Conservation (phyloP, 1,140 invertebrate species). For the Eulimnadia texana region DNA sequence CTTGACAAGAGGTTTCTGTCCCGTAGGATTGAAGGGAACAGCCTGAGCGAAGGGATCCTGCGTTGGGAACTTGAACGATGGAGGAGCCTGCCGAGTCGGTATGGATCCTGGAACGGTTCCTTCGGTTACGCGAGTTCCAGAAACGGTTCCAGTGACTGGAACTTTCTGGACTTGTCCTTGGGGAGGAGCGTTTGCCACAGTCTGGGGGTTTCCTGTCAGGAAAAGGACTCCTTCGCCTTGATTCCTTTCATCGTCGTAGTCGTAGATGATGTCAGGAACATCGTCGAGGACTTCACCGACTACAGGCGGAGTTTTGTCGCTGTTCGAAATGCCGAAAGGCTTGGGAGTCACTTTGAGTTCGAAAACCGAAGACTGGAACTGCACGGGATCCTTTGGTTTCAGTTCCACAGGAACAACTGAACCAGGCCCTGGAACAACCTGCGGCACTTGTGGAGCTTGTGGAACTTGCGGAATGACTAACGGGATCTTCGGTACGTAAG, state of each 20-base stretch:
- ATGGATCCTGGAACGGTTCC: background rate
- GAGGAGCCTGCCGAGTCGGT: background rate
- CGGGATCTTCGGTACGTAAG: background rate
- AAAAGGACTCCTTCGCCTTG: slow-evolving; percentile 15
- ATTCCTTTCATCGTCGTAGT: slow-evolving; percentile 15
- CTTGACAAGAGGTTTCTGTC: background rate
- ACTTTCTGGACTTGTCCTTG: background rate
- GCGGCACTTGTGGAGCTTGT: background rate
- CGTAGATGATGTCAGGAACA: slow-evolving; percentile 16
- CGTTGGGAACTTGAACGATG: background rate
- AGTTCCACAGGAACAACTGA: no score
- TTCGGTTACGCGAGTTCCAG: background rate
- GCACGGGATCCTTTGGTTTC: no score
- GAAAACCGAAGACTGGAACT: background rate
- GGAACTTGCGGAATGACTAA: background rate
- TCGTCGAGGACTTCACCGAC: background rate
- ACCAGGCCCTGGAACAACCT: no score
- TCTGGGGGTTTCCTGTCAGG: background rate
- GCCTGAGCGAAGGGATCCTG: background rate
- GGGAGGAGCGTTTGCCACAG: background rate
- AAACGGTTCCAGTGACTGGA: background rate
- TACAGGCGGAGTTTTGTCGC: background rate
- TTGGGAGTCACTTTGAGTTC: slow-evolving; percentile 7
- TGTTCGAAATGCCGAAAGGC: background rate
- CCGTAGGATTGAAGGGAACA: slow-evolving; percentile 1